phyloP scores from a whole-genome alignment of 2,113 vertebrate genomes.

The Solenodon paradoxus region DNA sequence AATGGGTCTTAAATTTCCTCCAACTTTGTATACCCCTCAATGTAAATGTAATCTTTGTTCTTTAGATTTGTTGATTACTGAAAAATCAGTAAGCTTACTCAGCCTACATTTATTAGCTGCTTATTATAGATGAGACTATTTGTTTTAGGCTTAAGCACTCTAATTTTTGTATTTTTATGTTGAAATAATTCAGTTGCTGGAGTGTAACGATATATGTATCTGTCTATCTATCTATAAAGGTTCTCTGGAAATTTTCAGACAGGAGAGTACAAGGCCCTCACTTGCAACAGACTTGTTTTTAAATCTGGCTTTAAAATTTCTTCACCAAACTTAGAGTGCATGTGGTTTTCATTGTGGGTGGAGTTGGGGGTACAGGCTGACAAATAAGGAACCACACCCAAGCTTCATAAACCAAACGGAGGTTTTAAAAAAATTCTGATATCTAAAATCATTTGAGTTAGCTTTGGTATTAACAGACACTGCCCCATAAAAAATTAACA shows the following conservation, averaged over 20 bases:
- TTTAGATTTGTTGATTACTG: slow-evolving; percentile 17
- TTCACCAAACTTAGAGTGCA: slow-evolving; percentile 48
- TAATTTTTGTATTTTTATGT: slow-evolving; percentile 6
- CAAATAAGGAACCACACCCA: slow-evolving; percentile 78
- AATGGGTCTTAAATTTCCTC: not conserved
- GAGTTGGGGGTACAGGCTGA: slow-evolving; percentile 63
- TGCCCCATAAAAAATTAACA: not conserved
- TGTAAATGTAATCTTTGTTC: slow-evolving; percentile 20
- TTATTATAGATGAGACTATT: not conserved
- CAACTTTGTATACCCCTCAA: not conserved
- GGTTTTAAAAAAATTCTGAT: slow-evolving; percentile 8
- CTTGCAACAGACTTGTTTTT: slow-evolving; percentile 50
- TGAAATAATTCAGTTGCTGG: slow-evolving; percentile 47
- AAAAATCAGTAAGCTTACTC: slow-evolving; percentile 41
- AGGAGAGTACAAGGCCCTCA: not conserved
- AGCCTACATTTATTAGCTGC: not conserved
- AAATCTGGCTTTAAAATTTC: slow-evolving; percentile 59
- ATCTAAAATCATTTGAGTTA: slow-evolving; percentile 45
- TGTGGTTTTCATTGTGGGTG: slow-evolving; percentile 80
- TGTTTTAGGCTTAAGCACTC: not conserved
- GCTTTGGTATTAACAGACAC: slow-evolving; percentile 32
- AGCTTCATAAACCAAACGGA: slow-evolving; percentile 44
- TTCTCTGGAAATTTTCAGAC: slow-evolving; percentile 2
- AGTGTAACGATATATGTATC: not conserved
- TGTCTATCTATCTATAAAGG: no score